Evolutionary conservation across 2,888 invertebrate genomes (phyloP), one percentile per base, ranked within the genome.

Genomic region (Cataglyphis rosenhaueri): DNA sequence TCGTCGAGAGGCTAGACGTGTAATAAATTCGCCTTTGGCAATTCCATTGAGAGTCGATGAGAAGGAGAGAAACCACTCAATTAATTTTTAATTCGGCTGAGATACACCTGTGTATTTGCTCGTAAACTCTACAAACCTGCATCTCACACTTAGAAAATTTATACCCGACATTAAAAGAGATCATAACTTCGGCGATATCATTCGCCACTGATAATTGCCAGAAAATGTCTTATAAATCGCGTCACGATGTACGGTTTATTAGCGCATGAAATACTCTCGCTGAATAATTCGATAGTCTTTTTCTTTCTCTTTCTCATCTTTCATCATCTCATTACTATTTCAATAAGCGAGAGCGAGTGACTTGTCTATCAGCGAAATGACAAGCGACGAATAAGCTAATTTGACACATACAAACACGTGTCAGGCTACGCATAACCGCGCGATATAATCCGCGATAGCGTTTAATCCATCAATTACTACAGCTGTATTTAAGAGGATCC

Each of bases 381-480:
- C 15, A n/a, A 41, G 18, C 25, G 38, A 44, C 21, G 21, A 44
- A 57, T 44, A 59, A 78, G n/a, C 29, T 65, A 76, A 66, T 61
- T 71, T 48, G 59, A 68, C 70, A 48, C 18, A 44, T 57, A 41
- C 65, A 29, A 55, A n/a, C 32, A 44, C 6, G 18, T 44, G n/a
- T 74, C n/a, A 15, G 18, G 10, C 29, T 35, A 21, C 52, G n/a
- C n/a, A 59, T 32, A 12, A 15, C 29, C 29, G 29, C 35, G 52
- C 52, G 41, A 25, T 25, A 25, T 0, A 75, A 35, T 64, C 35
- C 35, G 75, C 70, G 44, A 78, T 78, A 70, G 59, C 70, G 44
- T 71, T 70, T 78, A 61, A 79, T 70, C 59, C 78, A 71, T 79
- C 59, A 61, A 70, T 79, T 79, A 79, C 59, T 61, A 44, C 78